Base-by-base conservation (phyloP, 2,113 vertebrate genomes). In the Stegastes partitus region DNA sequence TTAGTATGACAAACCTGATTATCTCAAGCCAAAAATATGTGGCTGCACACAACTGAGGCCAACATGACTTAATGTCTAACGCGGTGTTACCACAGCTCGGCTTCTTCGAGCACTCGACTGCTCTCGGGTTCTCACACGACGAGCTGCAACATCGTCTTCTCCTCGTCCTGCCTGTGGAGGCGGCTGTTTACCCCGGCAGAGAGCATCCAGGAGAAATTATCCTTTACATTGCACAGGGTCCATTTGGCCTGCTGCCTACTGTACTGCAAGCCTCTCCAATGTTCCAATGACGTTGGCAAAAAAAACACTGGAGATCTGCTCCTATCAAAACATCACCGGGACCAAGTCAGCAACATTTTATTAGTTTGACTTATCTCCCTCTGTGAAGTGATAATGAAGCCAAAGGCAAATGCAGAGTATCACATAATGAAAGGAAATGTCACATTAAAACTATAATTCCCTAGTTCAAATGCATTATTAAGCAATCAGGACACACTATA, bases 161-260 rank as follows among this genome's bases (percentile, higher is more conserved):
- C 54, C 75, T 65, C 54, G 4, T 54, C 59, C 66, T 37, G 49
- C 77, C 81, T 82, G 68, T 34, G 45, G 59, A 62, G 53, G 83
- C 83, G 66, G 74, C 71, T 83, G 68, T 89, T 88, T 83, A 85
- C 68, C 50, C 70, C 64, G 31, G 67, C 55, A 12, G 76, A 76
- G 53, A 87, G 86, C 81, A 66, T 76, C 75, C 77, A 71, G 75
- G 59, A 80, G 45, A 79, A 82, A 77, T 81, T 59, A 90, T 68
- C 77, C 84, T 85, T 79, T 82, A 79, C 77, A 71, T 79, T 86
- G 74, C 67, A 86, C 49, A 67, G 75, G 65, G 71, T 92, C 92
- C 87, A 92, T 94, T 91, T 93, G 93, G 93, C 93, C 70, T 53
- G 75, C 51, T 90, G 92, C 93, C 93, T 62, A 5, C 90, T 84